phyloP scores from a whole-genome alignment of 2,113 vertebrate genomes.

The Oostethus manadensis region DNA sequence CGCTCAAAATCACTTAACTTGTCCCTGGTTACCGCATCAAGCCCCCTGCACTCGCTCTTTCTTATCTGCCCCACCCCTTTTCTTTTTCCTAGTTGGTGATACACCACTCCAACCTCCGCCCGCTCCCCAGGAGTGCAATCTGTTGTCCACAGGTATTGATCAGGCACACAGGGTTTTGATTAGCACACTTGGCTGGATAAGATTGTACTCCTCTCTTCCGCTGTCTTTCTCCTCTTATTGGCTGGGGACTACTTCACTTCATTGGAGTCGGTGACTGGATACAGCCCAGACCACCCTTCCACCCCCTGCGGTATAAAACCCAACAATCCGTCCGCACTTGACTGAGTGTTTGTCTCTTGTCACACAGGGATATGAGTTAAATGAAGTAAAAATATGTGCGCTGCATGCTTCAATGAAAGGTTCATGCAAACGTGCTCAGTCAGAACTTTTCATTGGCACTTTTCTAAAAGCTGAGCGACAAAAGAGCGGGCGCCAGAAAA shows the following conservation, averaged over 20 bases:
- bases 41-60: constrained; percentile 28
- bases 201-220: constrained; percentile 45
- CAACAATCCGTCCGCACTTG: constrained; percentile 30
- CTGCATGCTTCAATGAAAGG: background rate
- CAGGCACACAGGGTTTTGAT: constrained; percentile 65
- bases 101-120: constrained; percentile 49
- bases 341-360: constrained; percentile 49
- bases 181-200: constrained; percentile 68
- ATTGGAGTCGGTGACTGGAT: constrained; percentile 57
- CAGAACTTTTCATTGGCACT: constrained; percentile 16
- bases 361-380: constrained; percentile 25
- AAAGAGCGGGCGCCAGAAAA: constrained; percentile 30
- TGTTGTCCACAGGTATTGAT: constrained; percentile 71
- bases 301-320: constrained; percentile 26
- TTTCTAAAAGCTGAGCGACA: constrained; percentile 31
- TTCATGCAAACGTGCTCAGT: constrained; percentile 2
- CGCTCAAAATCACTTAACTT: constrained; percentile 65
- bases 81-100: constrained; percentile 29
- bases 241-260: constrained; percentile 50
- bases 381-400: constrained; percentile 4
- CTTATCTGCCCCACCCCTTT: constrained; percentile 35
- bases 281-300: constrained; percentile 23
- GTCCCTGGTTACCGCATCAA: constrained; percentile 39
- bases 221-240: constrained; percentile 42
- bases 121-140: constrained; percentile 66